phyloP scores from a whole-genome alignment of 2,797 vertebrate genomes.

The Molossus molossus region DNA sequence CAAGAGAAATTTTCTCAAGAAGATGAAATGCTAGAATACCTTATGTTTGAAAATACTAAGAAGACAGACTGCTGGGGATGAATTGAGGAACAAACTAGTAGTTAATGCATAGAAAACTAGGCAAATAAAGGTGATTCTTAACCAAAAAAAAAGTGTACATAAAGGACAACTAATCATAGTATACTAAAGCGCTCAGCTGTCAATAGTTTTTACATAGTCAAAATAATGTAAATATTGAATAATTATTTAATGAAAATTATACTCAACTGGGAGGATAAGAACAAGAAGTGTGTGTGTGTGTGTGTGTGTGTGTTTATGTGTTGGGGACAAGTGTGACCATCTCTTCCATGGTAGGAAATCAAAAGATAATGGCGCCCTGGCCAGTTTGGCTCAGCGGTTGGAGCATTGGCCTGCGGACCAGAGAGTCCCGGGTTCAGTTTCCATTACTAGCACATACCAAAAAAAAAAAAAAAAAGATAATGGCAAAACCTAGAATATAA shows the following conservation, averaged over 20 bases:
- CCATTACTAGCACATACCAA: no score
- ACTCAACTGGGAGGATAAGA: neutral
- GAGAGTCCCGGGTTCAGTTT: no score
- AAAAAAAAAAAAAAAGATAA: neutral
- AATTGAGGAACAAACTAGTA: neutral
- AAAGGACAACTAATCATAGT: conserved; percentile 3
- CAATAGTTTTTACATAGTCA: neutral
- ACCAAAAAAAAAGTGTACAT: neutral
- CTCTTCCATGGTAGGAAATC: neutral
- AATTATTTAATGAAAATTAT: neutral
- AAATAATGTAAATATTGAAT: neutral
- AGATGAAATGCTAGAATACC: neutral
- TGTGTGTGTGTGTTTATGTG: neutral
- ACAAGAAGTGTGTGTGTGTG: neutral
- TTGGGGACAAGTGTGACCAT: neutral
- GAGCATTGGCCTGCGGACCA: no score
- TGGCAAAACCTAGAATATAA: neutral
- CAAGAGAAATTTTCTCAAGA: neutral
- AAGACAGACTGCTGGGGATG: neutral
- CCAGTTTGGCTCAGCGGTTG: no score
- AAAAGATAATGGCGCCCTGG: neutral
- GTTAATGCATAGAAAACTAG: neutral
- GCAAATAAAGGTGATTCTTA: neutral
- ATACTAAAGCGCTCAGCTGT: neutral
- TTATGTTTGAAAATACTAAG: neutral